Percentiles rank a stretch among this genome's conserved stretches.
phyloP scores from a whole-genome alignment of 2,797 vertebrate species.

The Arrhamphus sclerolepis region DNA sequence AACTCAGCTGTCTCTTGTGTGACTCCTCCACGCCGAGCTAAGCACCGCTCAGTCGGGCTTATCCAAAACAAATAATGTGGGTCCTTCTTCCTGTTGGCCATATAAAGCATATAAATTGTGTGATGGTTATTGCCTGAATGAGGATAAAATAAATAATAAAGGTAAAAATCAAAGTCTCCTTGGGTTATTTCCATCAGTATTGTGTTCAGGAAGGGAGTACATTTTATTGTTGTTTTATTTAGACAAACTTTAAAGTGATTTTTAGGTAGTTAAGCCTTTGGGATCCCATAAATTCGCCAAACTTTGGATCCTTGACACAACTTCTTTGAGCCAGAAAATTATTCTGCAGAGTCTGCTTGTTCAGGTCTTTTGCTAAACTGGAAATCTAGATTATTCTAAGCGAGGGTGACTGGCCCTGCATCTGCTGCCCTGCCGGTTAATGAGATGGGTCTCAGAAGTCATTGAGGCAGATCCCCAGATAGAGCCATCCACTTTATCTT shows the following conservation, averaged over 20 bases:
- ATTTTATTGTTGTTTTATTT: not conserved
- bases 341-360: conserved; percentile 41
- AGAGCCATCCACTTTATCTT: conserved; percentile 82
- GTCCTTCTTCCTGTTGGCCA: not conserved
- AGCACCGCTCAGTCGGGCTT: no score
- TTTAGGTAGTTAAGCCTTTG: not conserved
- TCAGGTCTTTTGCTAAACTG: conserved; percentile 64
- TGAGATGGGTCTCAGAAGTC: conserved; percentile 76
- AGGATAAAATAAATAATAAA: no score
- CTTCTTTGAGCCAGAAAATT: conserved; percentile 33
- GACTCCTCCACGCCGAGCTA: no score
- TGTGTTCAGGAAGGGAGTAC: not conserved
- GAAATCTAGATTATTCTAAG: conserved; percentile 76
- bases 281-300: conserved; percentile 18
- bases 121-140: no score
- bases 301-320: conserved; percentile 16
- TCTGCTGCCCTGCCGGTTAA: conserved; percentile 78
- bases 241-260: not conserved
- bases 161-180: no score
- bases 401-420: conserved; percentile 77
- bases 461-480: conserved; percentile 78
- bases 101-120: no score
- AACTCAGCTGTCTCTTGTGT: no score
- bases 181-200: not conserved
- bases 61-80: no score